A percentile compares a stretch with the other conserved stretches of the same genome.
Evolutionary conservation across 2,113 vertebrate genomes (phyloP).

Genomic region (Lampris megalopsis): DNA sequence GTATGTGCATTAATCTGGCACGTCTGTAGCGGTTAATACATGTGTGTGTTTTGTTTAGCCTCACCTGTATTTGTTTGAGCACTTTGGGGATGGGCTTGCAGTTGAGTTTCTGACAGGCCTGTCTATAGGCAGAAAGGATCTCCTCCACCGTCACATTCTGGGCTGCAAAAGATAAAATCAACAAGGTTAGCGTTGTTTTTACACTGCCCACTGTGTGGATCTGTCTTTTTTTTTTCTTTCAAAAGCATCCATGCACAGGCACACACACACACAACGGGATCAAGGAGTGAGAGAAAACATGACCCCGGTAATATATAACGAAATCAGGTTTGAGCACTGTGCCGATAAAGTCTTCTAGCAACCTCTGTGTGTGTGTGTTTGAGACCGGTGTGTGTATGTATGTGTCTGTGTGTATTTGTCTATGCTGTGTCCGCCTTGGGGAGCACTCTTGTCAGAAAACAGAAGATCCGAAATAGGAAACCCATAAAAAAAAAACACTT

Average conservation of each 20-base stretch:
- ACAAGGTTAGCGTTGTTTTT: conserved; percentile 20
- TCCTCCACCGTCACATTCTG: conserved; percentile 95
- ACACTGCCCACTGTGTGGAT: neutral
- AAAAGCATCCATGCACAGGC: neutral
- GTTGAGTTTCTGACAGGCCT: conserved; percentile 95
- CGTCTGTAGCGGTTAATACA: neutral
- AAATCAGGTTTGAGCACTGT: conserved; percentile 4
- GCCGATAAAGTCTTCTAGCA: neutral
- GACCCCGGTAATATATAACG: conserved; percentile 1
- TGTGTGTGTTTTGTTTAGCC: conserved; percentile 14
- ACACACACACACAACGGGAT: neutral
- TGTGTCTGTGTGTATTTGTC: neutral
- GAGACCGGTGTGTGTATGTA: no score
- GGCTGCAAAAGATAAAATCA: conserved; percentile 81
- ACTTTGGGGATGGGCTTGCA: conserved; percentile 95
- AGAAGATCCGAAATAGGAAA: conserved; percentile 42
- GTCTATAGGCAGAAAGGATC: conserved; percentile 88
- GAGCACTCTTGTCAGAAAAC: conserved; percentile 39
- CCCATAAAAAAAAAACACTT: conserved; percentile 40
- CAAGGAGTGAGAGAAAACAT: neutral
- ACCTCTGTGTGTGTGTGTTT: neutral
- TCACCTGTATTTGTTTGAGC: conserved; percentile 94
- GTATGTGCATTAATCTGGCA: neutral
- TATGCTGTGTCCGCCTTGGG: conserved; percentile 1
- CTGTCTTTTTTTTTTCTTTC: neutral